Evolutionary conservation across 2,797 vertebrate genomes (phyloP).

Genomic region (Harpagifer antarcticus): DNA sequence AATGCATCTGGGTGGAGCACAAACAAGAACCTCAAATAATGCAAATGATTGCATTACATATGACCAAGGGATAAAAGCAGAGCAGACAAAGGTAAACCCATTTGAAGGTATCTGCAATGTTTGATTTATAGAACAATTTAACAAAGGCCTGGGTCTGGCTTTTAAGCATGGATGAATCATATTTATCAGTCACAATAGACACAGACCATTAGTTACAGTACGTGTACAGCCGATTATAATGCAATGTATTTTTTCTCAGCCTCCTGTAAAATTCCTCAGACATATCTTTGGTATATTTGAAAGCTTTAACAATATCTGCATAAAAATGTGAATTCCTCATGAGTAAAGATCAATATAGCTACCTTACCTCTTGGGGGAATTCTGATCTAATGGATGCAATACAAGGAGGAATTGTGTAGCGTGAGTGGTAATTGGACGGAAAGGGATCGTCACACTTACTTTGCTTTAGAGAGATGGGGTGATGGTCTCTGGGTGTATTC

Average conservation of each 20-base stretch:
- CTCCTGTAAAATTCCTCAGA: slow-evolving; percentile 9
- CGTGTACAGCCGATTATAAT: slow-evolving; percentile 7
- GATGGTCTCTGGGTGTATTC: neutral
- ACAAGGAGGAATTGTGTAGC: neutral
- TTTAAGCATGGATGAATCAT: slow-evolving; percentile 39
- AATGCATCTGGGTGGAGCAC: slow-evolving; percentile 35
- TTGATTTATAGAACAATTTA: slow-evolving; percentile 33
- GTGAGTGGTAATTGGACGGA: slow-evolving; percentile 4
- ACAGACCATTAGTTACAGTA: slow-evolving; percentile 19
- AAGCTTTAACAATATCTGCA: slow-evolving; percentile 4
- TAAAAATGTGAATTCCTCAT: neutral
- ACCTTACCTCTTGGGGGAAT: slow-evolving; percentile 8
- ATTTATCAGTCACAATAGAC: slow-evolving; percentile 38
- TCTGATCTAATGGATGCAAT: slow-evolving; percentile 11
- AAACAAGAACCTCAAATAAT: slow-evolving; percentile 34
- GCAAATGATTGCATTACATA: slow-evolving; percentile 38
- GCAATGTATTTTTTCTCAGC: slow-evolving; percentile 20
- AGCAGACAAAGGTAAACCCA: neutral
- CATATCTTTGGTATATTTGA: neutral
- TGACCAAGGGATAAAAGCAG: slow-evolving; percentile 13
- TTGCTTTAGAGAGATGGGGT: neutral
- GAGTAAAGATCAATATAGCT: slow-evolving; percentile 31
- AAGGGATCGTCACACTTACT: too few relatives aligned
- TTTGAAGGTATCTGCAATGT: slow-evolving; percentile 7
- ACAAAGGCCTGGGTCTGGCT: slow-evolving; percentile 22